These are phyloP conservation scores for Megathymus violae DNA, from an alignment of 1,140 invertebrate genomes.

Conservation along the genomic window DNA sequence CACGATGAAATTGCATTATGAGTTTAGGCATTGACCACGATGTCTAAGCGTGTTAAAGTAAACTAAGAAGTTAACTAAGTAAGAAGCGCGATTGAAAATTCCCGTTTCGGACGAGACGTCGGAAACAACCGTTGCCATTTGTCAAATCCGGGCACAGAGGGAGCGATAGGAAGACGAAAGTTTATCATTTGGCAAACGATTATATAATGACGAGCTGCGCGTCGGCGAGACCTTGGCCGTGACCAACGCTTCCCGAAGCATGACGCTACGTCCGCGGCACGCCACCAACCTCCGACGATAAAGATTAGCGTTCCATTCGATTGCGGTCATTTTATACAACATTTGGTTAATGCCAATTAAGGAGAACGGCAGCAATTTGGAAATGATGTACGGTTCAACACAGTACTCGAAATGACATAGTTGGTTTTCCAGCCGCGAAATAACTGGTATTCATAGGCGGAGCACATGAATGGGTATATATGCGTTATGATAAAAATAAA, in stretches of 20 bases:
- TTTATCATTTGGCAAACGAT: conserved; percentile 63
- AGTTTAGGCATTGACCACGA: too few relatives aligned
- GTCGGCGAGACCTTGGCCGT: conserved; percentile 74
- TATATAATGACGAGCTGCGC: conserved; percentile 66
- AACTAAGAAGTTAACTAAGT: not conserved
- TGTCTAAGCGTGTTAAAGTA: not conserved
- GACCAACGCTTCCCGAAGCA: conserved; percentile 73
- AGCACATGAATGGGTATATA: too few relatives aligned
- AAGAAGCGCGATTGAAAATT: not conserved
- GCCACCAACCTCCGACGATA: conserved; percentile 64
- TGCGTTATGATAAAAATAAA: too few relatives aligned
- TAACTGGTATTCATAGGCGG: too few relatives aligned
- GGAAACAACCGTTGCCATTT: not conserved
- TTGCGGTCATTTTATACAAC: conserved; percentile 23
- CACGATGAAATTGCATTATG: too few relatives aligned
- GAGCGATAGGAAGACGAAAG: conserved; percentile 37
- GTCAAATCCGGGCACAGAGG: conserved; percentile 10
- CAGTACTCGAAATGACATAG: too few relatives aligned
- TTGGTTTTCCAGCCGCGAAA: too few relatives aligned
- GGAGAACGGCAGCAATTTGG: not conserved
- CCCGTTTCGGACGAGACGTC: not conserved
- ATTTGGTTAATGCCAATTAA: conserved; percentile 16
- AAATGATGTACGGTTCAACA: too few relatives aligned
- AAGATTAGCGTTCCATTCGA: conserved; percentile 42
- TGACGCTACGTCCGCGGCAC: conserved; percentile 56